These are phyloP conservation scores for Morone chrysops DNA, from an alignment of 2,113 vertebrate species.

Conservation along the genomic window DNA sequence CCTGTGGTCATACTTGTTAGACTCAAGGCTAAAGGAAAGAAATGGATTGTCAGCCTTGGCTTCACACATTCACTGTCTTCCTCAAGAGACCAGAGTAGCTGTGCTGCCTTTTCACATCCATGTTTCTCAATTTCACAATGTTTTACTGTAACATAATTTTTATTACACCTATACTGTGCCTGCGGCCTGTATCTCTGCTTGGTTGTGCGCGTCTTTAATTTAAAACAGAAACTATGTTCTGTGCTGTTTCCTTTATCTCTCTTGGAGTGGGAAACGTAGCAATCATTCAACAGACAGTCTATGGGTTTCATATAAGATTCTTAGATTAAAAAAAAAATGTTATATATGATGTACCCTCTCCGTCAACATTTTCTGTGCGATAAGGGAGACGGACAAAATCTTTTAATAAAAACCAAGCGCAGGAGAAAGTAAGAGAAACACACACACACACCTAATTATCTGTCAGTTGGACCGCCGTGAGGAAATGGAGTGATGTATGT, in stretches of 20 bases:
- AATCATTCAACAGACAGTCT: constrained; percentile 55
- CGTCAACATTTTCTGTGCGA: constrained; percentile 59
- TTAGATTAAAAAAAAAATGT: constrained; percentile 63
- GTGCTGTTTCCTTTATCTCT: constrained; percentile 33
- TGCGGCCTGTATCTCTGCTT: constrained; percentile 20
- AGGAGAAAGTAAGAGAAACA: constrained; percentile 25
- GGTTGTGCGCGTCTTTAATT: constrained; percentile 57
- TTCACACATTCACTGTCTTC: constrained; percentile 34
- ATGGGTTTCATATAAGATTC: constrained; percentile 66
- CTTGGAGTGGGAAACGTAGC: constrained; percentile 15
- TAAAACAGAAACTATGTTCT: constrained; percentile 46
- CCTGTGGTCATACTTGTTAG: constrained; percentile 50
- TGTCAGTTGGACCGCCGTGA: constrained; percentile 49
- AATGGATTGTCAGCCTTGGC: constrained; percentile 35
- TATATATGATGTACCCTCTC: constrained; percentile 66
- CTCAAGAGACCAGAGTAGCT: constrained; percentile 38
- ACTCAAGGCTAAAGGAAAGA: constrained; percentile 29
- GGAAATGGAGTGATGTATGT: constrained; percentile 65
- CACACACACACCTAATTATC: constrained; percentile 64
- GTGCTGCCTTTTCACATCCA: constrained; percentile 46
- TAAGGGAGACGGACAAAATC: constrained; percentile 63
- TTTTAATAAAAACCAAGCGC: constrained; percentile 70
- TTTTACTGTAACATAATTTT: constrained; percentile 55
- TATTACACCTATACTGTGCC: constrained; percentile 54
- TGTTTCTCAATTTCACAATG: constrained; percentile 45